Evolutionary conservation across 2,797 vertebrate genomes (phyloP).

Genomic region (Cirrhinus mrigala): DNA sequence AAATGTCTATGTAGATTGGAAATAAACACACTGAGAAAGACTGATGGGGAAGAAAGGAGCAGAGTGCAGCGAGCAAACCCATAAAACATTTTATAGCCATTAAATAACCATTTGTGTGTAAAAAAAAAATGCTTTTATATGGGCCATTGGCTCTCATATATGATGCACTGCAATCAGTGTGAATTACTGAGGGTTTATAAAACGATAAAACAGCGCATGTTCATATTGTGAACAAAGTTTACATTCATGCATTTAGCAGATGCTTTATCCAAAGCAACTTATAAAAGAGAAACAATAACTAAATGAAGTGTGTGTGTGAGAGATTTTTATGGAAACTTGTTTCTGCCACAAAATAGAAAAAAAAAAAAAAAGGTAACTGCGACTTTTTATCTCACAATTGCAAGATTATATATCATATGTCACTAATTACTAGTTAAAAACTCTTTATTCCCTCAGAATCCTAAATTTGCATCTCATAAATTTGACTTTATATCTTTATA

Average conservation of each 20-base stretch:
- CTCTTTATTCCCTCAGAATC: no score
- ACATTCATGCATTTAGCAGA: neutral
- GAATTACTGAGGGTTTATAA: neutral
- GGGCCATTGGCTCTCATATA: neutral
- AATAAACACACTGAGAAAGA: constrained; percentile 1
- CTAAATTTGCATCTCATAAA: no score
- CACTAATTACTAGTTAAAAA: neutral
- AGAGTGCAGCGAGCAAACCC: neutral
- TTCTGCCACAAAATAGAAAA: neutral
- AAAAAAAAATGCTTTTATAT: neutral
- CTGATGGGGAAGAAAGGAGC: neutral
- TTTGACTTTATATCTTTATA: no score
- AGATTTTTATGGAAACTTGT: neutral
- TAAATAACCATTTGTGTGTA: neutral
- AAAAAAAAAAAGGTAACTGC: no score
- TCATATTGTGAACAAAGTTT: neutral
- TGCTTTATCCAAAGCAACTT: neutral
- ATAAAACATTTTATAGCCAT: constrained; percentile 14
- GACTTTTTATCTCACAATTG: neutral
- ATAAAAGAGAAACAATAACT: neutral
- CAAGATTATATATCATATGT: neutral
- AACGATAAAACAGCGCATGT: neutral
- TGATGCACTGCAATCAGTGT: neutral
- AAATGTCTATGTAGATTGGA: neutral
- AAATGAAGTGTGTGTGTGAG: neutral